Percentiles rank a stretch among this genome's conserved stretches.
phyloP scores from a whole-genome alignment of 2,888 invertebrate genomes.

The Xestia ashworthii region DNA sequence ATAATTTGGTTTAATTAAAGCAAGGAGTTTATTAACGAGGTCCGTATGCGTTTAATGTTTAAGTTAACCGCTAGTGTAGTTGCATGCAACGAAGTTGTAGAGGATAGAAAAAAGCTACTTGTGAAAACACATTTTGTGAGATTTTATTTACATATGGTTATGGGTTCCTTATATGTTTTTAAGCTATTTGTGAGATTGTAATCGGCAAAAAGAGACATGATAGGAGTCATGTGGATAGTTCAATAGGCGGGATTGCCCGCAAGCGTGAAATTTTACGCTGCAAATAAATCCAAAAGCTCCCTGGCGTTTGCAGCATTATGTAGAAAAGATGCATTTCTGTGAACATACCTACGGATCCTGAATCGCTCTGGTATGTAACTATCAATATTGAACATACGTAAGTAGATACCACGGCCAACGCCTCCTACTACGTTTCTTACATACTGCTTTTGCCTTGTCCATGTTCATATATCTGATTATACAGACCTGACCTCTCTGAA shows the following conservation, averaged over 20 bases:
- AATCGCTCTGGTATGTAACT: not conserved
- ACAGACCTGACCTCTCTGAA: too few species aligned
- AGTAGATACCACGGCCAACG: too few species aligned
- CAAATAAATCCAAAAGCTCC: not conserved
- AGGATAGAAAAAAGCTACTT: constrained; percentile 5
- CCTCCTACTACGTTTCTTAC: too few species aligned
- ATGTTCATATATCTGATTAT: too few species aligned
- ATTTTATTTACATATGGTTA: not conserved
- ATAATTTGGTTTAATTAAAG: constrained; percentile 49
- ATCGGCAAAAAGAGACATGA: not conserved
- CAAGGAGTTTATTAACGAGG: constrained; percentile 36
- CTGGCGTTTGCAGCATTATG: not conserved
- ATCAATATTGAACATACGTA: not conserved
- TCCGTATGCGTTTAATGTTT: constrained; percentile 49
- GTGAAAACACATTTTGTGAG: not conserved
- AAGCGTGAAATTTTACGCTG: not conserved
- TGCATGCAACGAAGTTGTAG: not conserved
- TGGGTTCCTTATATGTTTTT: not conserved
- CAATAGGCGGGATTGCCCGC: too few species aligned
- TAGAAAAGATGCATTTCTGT: not conserved
- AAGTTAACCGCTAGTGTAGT: constrained; percentile 24
- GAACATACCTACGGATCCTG: not conserved
- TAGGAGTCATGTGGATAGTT: not conserved
- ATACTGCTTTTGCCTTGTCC: too few species aligned
- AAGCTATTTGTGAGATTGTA: not conserved